Percentiles rank a stretch among this genome's conserved stretches.
These are phyloP conservation scores for Ceyx cyanopectus DNA, from an alignment of 2,113 vertebrate species.

Conservation along the genomic window DNA sequence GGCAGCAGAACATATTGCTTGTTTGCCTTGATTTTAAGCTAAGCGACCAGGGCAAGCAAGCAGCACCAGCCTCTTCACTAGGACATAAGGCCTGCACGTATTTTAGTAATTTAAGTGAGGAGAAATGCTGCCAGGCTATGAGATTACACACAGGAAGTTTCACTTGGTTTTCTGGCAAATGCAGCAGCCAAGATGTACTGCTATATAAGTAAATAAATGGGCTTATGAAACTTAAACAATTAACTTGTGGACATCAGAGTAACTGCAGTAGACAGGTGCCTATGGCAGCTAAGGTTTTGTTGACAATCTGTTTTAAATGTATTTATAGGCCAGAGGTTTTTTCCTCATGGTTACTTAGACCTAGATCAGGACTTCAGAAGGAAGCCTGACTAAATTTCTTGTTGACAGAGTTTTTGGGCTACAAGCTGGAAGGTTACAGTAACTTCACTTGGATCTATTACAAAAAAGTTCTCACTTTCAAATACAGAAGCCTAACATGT, in stretches of 20 bases:
- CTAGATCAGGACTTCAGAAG: not conserved
- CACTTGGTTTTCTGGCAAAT: not conserved
- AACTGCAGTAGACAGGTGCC: not conserved
- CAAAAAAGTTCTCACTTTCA: not conserved
- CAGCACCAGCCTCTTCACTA: not conserved
- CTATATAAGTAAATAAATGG: not conserved
- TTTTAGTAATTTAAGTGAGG: not conserved
- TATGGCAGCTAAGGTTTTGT: not conserved
- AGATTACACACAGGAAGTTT: not conserved
- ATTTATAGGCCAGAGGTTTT: not conserved
- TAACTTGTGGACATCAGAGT: not conserved
- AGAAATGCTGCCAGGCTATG: not conserved
- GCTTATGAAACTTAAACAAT: not conserved
- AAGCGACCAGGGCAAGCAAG: not conserved
- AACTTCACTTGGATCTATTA: not conserved
- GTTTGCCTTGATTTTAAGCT: not conserved
- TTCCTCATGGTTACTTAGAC: fast-evolving
- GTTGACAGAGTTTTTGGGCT: not conserved
- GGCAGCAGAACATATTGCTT: not conserved
- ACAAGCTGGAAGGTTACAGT: not conserved
- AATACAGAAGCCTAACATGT: not conserved
- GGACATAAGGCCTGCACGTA: not conserved
- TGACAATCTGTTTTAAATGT: not conserved
- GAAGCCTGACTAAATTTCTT: not conserved
- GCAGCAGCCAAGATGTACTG: not conserved